phyloP scores from a whole-genome alignment of 2,113 vertebrate species.

The Lepisosteus osseus region DNA sequence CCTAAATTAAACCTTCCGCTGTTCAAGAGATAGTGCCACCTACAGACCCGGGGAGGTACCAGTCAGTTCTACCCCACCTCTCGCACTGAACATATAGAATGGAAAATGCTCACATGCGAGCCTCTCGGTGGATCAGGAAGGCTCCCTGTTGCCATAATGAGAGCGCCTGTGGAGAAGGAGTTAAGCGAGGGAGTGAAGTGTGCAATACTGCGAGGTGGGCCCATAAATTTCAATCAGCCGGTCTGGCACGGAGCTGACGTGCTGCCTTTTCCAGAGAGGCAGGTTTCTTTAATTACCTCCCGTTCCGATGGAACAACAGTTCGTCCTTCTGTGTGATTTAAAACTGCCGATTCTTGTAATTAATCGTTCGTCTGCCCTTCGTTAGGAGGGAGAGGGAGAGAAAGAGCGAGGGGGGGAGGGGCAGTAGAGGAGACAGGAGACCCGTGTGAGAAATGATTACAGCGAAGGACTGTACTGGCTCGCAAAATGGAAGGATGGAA shows the following conservation, averaged over 20 bases:
- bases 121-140: no score
- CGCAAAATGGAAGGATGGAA: conserved; percentile 10
- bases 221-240: conserved; percentile 66
- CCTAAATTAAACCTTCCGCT: no score
- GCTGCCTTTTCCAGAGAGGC: conserved; percentile 58
- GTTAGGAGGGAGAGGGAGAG: conserved; percentile 39
- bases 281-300: conserved; percentile 66
- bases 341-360: conserved; percentile 60
- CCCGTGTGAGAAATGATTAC: conserved; percentile 3
- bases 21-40: no score
- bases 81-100: no score
- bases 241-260: conserved; percentile 49
- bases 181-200: conserved; percentile 20
- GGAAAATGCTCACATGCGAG: no score
- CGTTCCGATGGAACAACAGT: conserved; percentile 67
- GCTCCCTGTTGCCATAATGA: no score
- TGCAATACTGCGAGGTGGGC: conserved; percentile 20
- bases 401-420: neutral
- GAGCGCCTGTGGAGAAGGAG: conserved; percentile 13
- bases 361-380: conserved; percentile 61
- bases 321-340: conserved; percentile 66
- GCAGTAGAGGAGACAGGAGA: conserved; percentile 5
- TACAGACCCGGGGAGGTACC: no score
- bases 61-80: no score
- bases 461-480: neutral